Conservation (phyloP, 2,113 vertebrate species). For the Aegotheles bennettii region DNA sequence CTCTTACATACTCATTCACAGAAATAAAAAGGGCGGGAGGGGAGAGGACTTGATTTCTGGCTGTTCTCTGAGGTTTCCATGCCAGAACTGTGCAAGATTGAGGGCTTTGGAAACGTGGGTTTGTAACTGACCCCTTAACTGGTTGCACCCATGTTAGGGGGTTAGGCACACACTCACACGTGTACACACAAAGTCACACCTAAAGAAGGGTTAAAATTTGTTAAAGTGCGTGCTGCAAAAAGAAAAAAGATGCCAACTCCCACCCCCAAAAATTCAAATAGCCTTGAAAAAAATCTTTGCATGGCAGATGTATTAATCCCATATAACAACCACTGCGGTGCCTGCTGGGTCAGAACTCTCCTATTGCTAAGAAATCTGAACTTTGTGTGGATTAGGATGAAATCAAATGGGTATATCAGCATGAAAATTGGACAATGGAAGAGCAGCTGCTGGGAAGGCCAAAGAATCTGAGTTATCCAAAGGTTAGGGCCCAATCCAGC, state of each 20-base stretch:
- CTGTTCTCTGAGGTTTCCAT: slow-evolving; percentile 16
- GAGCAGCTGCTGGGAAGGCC: neutral
- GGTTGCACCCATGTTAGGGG: neutral
- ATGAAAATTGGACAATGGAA: neutral
- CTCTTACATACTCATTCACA: slow-evolving; percentile 59
- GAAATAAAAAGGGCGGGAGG: slow-evolving; percentile 42
- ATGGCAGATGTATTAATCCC: slow-evolving; percentile 9
- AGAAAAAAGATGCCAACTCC: fast-evolving
- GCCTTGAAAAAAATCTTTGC: neutral
- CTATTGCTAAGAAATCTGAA: neutral
- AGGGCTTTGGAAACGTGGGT: neutral
- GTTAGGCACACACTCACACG: neutral
- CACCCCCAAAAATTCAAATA: fast-evolving
- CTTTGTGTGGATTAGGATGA: slow-evolving; percentile 5
- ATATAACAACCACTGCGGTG: neutral
- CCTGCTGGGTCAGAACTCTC: neutral
- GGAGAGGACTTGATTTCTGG: slow-evolving; percentile 26
- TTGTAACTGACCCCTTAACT: slow-evolving; percentile 6
- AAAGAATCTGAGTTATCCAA: neutral
- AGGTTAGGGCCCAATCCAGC: neutral
- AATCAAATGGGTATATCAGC: neutral
- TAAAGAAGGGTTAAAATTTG: neutral
- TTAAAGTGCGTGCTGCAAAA: neutral
- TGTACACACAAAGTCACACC: neutral
- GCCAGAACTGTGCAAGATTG: neutral